Percentiles rank a stretch among this genome's conserved stretches.
phyloP scores from a whole-genome alignment of 1,140 invertebrate species.

The Listronotus oregonensis region DNA sequence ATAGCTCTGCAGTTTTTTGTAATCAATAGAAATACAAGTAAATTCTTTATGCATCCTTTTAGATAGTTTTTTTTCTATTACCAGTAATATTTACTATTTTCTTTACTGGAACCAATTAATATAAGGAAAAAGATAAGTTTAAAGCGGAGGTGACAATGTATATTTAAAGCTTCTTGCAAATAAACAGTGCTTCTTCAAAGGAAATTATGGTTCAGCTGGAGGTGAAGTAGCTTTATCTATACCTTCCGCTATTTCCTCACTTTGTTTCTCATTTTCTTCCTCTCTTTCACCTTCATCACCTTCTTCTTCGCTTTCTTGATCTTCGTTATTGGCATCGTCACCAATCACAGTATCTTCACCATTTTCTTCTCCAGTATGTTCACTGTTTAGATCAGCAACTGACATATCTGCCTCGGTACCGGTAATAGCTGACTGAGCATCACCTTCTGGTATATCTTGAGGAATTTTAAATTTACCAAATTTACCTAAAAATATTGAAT shows the following conservation, averaged over 20 bases:
- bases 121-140: too few species aligned
- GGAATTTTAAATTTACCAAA: constrained; percentile 12
- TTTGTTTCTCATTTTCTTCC: constrained; percentile 26
- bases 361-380: constrained; percentile 15
- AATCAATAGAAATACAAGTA: too few species aligned
- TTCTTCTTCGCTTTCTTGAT: constrained; percentile 26
- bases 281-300: constrained; percentile 24
- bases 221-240: constrained; percentile 51
- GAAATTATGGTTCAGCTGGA: constrained; percentile 15
- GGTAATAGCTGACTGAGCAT: constrained; percentile 16
- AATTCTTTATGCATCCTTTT: too few species aligned
- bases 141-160: too few species aligned
- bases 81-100: too few species aligned
- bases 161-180: too few species aligned
- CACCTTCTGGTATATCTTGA: constrained; percentile 4
- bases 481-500: constrained; percentile 16
- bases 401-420: constrained; percentile 17
- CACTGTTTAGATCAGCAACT: constrained; percentile 14
- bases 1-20: too few species aligned
- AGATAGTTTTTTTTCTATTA: too few species aligned
- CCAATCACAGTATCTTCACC: constrained; percentile 18
- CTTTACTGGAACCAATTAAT: too few species aligned
- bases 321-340: constrained; percentile 23
- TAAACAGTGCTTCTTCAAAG: too few species aligned
- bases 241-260: constrained; percentile 30